Base-by-base conservation (phyloP, 2,888 invertebrate species). In the Bellardia pandia region DNA sequence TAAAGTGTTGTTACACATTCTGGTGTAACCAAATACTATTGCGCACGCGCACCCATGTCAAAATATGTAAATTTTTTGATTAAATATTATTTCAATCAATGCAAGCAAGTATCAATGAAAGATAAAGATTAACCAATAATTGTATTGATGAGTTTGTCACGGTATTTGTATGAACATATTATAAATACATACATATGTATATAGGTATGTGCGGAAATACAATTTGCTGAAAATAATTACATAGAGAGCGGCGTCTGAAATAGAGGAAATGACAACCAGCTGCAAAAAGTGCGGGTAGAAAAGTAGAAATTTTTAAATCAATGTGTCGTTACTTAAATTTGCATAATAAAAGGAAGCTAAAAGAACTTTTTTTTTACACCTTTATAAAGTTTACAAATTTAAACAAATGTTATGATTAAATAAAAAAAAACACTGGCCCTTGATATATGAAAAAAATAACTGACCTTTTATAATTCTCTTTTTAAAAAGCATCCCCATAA, bases 41-140 rank as follows among this genome's bases (percentile, higher is more conserved):
- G 66, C 72, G 86, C 88, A 86, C 76, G 80, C 85, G 83, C 85
- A 85, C 83, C 86, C 84, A 72, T 84, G 80, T 86, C 77, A 80
- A 81, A 83, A 86, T 86, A 88, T 88, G 85, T 77, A 83, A 88
- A 88, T 88, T 83, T 86, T 58, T 58, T 53, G 13, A n/a, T 78
- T 77, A 33, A 51, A 51, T 11, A 23, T 56, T 37, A 45, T 79
- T 72, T 37, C 53, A 84, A 84, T 77, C 77, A 51, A 81, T 74
- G 45, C 64, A 74, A 77, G 51, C 9, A 45, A 51, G 78, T 78
- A 86, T 66, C 77, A 87, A 85, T 78, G 77, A 80, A 87, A 62
- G 69, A 69, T 68, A 74, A 42, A 84, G 68, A 79, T 79, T 79
- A 79, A 79, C 85, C 66, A 80, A 81, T 87, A 85, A 81, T 81